A percentile compares a stretch with the other conserved stretches of the same genome.
Conservation (phyloP, 2,113 vertebrate genomes). For the Aegithalos caudatus region DNA sequence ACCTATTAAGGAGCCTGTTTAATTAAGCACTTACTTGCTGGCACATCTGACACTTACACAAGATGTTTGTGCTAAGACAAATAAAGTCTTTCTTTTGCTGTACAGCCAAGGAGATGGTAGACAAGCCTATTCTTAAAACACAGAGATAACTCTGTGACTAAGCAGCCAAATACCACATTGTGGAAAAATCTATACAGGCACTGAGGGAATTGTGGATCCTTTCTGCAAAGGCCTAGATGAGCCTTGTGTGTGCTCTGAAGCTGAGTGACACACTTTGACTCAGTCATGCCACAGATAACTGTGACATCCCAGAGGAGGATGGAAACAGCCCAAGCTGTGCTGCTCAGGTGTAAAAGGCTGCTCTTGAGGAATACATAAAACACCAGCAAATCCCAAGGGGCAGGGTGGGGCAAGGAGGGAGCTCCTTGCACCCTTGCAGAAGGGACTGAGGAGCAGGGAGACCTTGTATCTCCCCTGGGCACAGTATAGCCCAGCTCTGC, state of each 20-base stretch:
- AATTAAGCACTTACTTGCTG: slow-evolving; percentile 30
- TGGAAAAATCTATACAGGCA: not conserved
- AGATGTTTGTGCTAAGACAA: slow-evolving; percentile 14
- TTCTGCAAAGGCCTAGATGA: not conserved
- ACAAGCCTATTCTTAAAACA: not conserved
- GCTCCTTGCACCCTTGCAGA: not conserved
- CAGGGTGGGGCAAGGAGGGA: not conserved
- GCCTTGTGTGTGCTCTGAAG: not conserved
- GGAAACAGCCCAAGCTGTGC: not conserved
- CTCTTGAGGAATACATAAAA: not conserved
- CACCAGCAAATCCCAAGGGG: not conserved
- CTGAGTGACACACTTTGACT: slow-evolving; percentile 19
- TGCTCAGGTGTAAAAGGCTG: not conserved
- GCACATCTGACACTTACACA: not conserved
- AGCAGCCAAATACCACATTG: not conserved
- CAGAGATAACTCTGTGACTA: slow-evolving; percentile 23
- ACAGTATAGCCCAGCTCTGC: not conserved
- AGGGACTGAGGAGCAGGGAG: not conserved
- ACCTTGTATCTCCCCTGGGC: not conserved
- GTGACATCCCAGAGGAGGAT: not conserved
- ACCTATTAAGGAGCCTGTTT: slow-evolving; percentile 12
- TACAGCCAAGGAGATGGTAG: not conserved
- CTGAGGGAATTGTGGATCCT: not conserved
- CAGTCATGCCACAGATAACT: not conserved
- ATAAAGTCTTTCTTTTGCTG: not conserved